Evolutionary conservation across 2,113 vertebrate species (phyloP).

Genomic region (Bostrychus sinensis): DNA sequence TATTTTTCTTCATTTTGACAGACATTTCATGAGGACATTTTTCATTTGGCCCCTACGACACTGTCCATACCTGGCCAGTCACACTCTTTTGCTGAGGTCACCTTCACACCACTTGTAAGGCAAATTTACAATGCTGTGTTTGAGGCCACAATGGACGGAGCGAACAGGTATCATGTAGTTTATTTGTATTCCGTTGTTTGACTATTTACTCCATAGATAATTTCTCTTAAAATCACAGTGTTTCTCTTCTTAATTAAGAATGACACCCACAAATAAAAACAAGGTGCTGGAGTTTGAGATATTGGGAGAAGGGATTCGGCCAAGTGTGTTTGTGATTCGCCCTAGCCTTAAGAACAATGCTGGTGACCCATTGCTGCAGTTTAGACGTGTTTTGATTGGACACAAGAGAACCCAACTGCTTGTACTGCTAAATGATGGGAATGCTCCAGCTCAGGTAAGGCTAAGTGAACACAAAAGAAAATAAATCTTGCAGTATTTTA

Average conservation of each 20-base stretch:
- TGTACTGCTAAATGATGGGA: conserved; percentile 82
- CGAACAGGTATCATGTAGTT: conserved; percentile 73
- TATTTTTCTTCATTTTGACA: conserved; percentile 45
- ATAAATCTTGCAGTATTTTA: not conserved
- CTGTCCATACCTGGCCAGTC: conserved; percentile 80
- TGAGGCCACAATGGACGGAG: conserved; percentile 80
- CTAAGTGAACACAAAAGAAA: not conserved
- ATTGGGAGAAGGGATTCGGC: conserved; percentile 84
- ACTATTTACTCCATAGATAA: not conserved
- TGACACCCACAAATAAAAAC: conserved; percentile 44
- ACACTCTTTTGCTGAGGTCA: conserved; percentile 78
- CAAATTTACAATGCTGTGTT: conserved; percentile 84
- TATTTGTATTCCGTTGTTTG: not conserved
- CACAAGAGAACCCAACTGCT: conserved; percentile 76
- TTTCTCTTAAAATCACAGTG: not conserved
- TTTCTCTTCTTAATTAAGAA: conserved; percentile 28
- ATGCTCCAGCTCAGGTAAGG: conserved; percentile 81
- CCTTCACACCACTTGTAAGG: conserved; percentile 83
- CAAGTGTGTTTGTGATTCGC: conserved; percentile 78
- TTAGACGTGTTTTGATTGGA: conserved; percentile 80
- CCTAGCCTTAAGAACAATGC: conserved; percentile 73
- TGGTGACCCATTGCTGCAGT: conserved; percentile 83
- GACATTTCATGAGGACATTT: conserved; percentile 73
- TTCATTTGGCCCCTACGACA: conserved; percentile 77
- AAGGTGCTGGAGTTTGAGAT: conserved; percentile 82